These are phyloP conservation scores for Channallabes apus DNA, from an alignment of 2,797 vertebrate genomes.

Conservation along the genomic window DNA sequence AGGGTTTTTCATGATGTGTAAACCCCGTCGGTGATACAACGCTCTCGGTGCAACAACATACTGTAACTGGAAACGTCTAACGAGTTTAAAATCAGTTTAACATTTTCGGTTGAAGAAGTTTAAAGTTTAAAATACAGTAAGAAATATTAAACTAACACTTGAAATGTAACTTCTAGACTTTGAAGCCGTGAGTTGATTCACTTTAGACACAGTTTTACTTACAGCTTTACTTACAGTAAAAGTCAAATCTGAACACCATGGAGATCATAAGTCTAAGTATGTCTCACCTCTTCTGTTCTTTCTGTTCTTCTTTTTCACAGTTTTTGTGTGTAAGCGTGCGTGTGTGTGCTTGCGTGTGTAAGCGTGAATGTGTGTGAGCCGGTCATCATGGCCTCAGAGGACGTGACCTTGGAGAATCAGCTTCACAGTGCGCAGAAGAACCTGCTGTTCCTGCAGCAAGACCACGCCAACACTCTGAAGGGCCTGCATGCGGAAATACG, in stretches of 20 bases:
- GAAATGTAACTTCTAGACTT: neutral
- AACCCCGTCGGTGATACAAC: neutral
- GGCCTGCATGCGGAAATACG: constrained; percentile 92
- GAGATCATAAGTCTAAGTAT: neutral
- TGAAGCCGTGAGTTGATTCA: neutral
- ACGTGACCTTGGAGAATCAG: constrained; percentile 90
- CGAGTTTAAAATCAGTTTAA: neutral
- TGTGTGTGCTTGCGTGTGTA: constrained; percentile 40
- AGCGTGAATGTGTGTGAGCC: constrained; percentile 38
- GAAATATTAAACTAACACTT: neutral
- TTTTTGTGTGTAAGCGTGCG: constrained; percentile 20
- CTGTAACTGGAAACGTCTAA: neutral
- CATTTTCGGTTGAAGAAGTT: no score
- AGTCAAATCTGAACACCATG: neutral
- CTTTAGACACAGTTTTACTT: neutral
- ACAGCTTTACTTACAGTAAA: neutral
- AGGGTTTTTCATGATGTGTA: neutral
- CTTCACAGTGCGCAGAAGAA: constrained; percentile 97
- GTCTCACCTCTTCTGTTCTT: neutral
- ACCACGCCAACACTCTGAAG: constrained; percentile 89
- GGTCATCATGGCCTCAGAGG: constrained; percentile 83
- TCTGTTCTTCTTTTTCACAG: neutral
- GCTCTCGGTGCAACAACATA: neutral
- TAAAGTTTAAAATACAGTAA: no score
- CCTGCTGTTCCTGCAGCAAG: constrained; percentile 94